phyloP scores from a whole-genome alignment of 2,888 invertebrate genomes.

The Axea sp. region DNA sequence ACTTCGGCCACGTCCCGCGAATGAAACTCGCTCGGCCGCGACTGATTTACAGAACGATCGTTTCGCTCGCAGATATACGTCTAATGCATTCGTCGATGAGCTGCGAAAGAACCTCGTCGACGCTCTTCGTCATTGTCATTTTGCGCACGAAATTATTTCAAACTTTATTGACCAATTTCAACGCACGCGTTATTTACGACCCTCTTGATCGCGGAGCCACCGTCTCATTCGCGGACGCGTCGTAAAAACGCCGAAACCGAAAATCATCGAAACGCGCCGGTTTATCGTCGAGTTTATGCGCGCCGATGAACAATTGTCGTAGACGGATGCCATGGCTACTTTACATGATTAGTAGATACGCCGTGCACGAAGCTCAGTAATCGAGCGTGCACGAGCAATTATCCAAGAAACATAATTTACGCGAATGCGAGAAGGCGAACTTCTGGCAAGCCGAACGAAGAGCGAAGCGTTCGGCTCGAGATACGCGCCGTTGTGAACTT shows the following conservation, averaged over 20 bases:
- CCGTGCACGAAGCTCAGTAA: constrained; percentile 64
- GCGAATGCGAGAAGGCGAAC: constrained; percentile 58
- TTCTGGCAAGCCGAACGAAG: constrained; percentile 42
- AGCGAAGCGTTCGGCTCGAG: too few species aligned
- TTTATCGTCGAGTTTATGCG: constrained; percentile 70
- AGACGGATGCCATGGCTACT: constrained; percentile 65
- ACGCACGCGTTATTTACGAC: constrained; percentile 16
- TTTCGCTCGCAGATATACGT: constrained; percentile 51
- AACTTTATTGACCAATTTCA: constrained; percentile 43
- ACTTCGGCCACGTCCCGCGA: constrained; percentile 68
- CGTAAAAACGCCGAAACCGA: constrained; percentile 23
- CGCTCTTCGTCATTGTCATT: constrained; percentile 44
- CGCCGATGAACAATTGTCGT: constrained; percentile 71
- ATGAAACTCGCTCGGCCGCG: constrained; percentile 59
- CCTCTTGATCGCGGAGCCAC: constrained; percentile 2
- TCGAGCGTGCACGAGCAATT: constrained; percentile 68
- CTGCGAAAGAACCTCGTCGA: constrained; percentile 48
- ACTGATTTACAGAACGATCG: constrained; percentile 64
- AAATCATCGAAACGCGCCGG: constrained; percentile 40
- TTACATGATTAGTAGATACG: constrained; percentile 69
- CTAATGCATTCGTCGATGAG: constrained; percentile 57
- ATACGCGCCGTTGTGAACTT: constrained; percentile 18
- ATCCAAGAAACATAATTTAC: constrained; percentile 72
- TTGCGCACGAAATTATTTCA: constrained; percentile 23
- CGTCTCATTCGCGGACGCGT: not conserved